These are phyloP conservation scores for Ephialtes manifestator DNA, from an alignment of 2,888 invertebrate genomes.

Conservation along the genomic window DNA sequence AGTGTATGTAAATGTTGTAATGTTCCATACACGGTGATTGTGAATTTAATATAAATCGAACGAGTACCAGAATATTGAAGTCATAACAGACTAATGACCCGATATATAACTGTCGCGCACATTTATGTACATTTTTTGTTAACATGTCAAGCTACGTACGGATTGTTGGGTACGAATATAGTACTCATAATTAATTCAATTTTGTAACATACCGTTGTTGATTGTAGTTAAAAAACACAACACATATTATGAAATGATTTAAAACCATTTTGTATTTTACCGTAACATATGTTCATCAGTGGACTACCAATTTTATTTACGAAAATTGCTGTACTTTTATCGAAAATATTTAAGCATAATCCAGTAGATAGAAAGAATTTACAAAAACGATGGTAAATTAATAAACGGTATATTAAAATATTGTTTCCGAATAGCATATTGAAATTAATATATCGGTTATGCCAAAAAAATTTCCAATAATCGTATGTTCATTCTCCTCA, in stretches of 20 bases:
- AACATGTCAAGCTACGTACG: not conserved
- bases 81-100: not conserved
- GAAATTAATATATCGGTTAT: too few relatives aligned
- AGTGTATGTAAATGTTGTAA: not conserved
- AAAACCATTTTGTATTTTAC: not conserved
- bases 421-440: too few relatives aligned
- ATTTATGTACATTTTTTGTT: not conserved
- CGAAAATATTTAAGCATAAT: too few relatives aligned
- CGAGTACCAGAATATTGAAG: not conserved
- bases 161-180: not conserved
- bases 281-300: too few relatives aligned
- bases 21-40: not conserved
- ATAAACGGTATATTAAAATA: too few relatives aligned
- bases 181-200: not conserved
- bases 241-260: conserved; percentile 1
- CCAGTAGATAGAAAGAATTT: too few relatives aligned
- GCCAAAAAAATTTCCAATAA: too few relatives aligned
- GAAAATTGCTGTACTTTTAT: too few relatives aligned
- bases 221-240: too few relatives aligned
- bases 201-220: not conserved
- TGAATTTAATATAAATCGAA: not conserved
- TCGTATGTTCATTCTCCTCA: too few relatives aligned
- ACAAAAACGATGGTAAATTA: too few relatives aligned
- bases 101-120: not conserved
- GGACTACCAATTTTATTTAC: too few relatives aligned